Evolutionary conservation across 2,797 vertebrate species (phyloP).

Genomic region (Sebastes steindachneri): DNA sequence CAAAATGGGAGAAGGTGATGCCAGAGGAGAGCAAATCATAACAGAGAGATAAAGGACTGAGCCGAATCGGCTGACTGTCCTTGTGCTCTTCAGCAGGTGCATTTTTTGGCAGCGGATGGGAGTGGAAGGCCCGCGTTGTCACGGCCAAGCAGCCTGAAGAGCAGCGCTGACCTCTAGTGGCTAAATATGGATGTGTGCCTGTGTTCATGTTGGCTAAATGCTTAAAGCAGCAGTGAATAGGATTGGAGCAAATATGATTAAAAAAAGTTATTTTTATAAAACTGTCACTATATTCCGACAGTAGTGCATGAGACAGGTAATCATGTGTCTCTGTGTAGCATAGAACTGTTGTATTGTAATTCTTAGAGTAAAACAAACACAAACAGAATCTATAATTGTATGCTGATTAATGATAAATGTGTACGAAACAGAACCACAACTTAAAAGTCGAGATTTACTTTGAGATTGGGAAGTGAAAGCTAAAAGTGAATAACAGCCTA

Average conservation of each 20-base stretch:
- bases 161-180: slow-evolving; percentile 71
- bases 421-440: neutral
- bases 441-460: neutral
- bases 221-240: no score
- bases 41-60: slow-evolving; percentile 51
- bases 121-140: neutral
- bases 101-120: slow-evolving; percentile 47
- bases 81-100: slow-evolving; percentile 76
- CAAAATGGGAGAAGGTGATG: slow-evolving; percentile 15
- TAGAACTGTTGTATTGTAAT: neutral
- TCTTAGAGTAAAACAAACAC: neutral
- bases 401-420: neutral
- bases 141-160: neutral
- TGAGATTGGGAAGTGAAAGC: slow-evolving; percentile 11
- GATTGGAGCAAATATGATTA: no score
- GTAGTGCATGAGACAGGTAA: no score
- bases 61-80: slow-evolving; percentile 51
- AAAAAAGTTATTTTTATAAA: no score
- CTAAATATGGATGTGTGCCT: neutral
- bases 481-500: neutral
- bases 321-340: neutral
- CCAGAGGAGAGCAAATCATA: slow-evolving; percentile 42
- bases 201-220: neutral
- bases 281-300: no score
- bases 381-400: neutral